Evolutionary conservation across 2,888 invertebrate species (phyloP).

Genomic region (Octonoba sinensis): DNA sequence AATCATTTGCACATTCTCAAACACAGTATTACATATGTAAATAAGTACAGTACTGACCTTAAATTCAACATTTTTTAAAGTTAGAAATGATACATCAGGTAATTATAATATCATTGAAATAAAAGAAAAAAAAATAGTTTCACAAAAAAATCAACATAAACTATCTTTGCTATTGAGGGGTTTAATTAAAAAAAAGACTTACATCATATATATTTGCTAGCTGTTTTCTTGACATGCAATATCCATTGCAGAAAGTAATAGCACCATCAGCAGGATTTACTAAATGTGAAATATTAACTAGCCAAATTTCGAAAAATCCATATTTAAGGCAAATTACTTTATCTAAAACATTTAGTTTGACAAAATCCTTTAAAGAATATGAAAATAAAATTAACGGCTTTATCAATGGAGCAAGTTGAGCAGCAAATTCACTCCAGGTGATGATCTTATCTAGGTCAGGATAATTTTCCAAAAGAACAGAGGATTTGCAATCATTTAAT

Average conservation of each 20-base stretch:
- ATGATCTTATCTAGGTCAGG: slow-evolving; percentile 75
- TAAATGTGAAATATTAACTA: slow-evolving; percentile 86
- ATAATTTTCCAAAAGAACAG: neutral
- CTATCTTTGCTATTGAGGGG: no score
- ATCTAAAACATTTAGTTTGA: slow-evolving; percentile 91
- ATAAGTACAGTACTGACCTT: no score
- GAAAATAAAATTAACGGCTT: slow-evolving; percentile 96
- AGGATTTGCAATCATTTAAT: no score
- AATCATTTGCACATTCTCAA: no score
- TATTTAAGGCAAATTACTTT: slow-evolving; percentile 95
- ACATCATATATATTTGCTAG: slow-evolving; percentile 90
- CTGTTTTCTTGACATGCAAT: slow-evolving; percentile 84
- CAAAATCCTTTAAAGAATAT: slow-evolving; percentile 91
- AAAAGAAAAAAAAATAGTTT: no score
- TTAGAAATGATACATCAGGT: no score
- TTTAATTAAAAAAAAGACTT: slow-evolving; percentile 70
- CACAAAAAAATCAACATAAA: no score
- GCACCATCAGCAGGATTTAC: slow-evolving; percentile 78
- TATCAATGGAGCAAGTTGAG: slow-evolving; percentile 88
- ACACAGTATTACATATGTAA: no score
- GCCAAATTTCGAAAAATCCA: slow-evolving; percentile 96
- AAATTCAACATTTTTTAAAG: no score
- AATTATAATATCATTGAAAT: no score
- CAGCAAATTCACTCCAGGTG: slow-evolving; percentile 92
- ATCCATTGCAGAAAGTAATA: slow-evolving; percentile 91